phyloP scores from a whole-genome alignment of 2,797 vertebrate species.

The Phylloscopus collybita region DNA sequence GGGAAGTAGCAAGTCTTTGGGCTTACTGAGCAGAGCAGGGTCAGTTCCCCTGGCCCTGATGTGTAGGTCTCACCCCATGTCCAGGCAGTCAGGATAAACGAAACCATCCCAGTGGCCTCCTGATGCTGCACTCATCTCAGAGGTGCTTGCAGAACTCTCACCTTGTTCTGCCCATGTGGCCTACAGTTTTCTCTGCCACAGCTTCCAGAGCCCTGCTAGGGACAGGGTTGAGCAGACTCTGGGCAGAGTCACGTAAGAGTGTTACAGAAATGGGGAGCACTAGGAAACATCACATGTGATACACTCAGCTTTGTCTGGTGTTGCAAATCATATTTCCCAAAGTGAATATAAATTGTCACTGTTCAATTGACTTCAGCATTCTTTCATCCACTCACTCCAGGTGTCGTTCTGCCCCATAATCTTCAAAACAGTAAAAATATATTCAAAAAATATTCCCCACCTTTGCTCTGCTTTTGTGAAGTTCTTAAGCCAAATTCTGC shows the following conservation, averaged over 20 bases:
- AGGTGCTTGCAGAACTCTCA: not conserved
- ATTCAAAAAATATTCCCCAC: not conserved
- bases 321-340: not conserved
- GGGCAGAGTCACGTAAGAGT: accelerated
- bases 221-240: not conserved
- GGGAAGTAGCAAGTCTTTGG: not conserved
- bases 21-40: not conserved
- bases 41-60: accelerated
- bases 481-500: not conserved
- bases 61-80: not conserved
- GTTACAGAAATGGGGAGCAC: not conserved
- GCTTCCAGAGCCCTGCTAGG: not conserved
- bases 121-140: accelerated
- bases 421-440: not conserved
- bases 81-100: not conserved
- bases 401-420: not conserved
- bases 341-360: not conserved
- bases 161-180: not conserved
- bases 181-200: not conserved
- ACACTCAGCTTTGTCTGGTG: not conserved
- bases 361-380: not conserved
- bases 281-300: accelerated
- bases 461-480: not conserved
- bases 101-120: not conserved
- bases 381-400: not conserved